Base-by-base conservation (phyloP, 2,797 vertebrate species). In the Erpetoichthys calabaricus region DNA sequence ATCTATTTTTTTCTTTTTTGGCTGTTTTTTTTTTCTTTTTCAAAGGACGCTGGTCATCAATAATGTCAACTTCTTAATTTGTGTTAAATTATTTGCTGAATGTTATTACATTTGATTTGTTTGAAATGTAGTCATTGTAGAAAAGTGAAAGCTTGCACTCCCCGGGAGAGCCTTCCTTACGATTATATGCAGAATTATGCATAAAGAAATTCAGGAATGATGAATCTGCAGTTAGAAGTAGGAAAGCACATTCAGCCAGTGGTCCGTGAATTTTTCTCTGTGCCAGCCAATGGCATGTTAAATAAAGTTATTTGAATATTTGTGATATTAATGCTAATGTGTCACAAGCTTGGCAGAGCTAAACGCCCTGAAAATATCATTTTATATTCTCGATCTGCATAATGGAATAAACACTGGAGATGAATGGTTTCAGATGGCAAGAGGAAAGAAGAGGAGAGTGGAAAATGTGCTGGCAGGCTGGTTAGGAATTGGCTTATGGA, bases 271-370 rank as follows among this genome's bases (percentile, higher is more conserved):
- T 79, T 74, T 75, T 75, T 77, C 74, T 9, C 45, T 65, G 71
- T 69, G 74, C 76, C 80, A 77, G 73, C 74, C 69, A 44, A 67
- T 74, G 71, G 79, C 80, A 84, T 83, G 76, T 81, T 81, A 81
- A 85, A 84, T 81, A 81, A 84, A 82, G 79, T 81, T 83, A 84
- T 84, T 84, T 83, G 78, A 84, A 82, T 82, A 83, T 84, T 77
- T 84, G 78, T 80, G 80, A 80, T 80, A 80, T 81, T 84, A 83
- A 85, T 82, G 68, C 67, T 68, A 58, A 66, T 45, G 50, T 75
- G 80, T 80, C 79, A 75, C 73, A 75, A 77, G 69, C 71, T 73
- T 51, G 44, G 65, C 66, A 73, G 70, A 73, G 80, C 73, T 45
- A 66, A 76, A 77, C 74, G 4, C 64, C 58, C 63, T 59, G 59